A percentile compares a stretch with the other conserved stretches of the same genome.
Conservation (phyloP, 1,140 invertebrate species). For the Euura lappo region DNA sequence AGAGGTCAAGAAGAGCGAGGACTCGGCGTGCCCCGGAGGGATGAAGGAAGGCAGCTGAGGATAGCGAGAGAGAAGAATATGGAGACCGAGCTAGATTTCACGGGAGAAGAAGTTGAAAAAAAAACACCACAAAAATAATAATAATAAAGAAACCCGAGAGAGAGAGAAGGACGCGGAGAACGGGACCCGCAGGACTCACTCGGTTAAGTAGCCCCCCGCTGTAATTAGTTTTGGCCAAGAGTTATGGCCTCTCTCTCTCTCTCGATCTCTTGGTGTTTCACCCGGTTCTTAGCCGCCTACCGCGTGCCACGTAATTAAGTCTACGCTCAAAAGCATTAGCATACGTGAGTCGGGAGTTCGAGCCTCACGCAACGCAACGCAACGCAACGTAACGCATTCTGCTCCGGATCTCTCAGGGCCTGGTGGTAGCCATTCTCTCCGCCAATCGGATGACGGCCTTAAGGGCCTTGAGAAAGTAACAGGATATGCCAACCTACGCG, state of each 20-base stretch:
- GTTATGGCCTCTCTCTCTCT: slow-evolving; percentile 29
- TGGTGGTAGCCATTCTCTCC: background rate
- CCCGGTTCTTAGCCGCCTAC: background rate
- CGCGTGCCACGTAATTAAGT: background rate
- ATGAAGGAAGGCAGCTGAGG: background rate
- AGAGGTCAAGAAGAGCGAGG: background rate
- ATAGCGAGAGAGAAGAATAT: background rate
- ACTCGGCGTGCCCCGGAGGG: background rate
- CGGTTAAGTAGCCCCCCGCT: slow-evolving; percentile 38
- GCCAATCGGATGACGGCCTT: too few relatives aligned
- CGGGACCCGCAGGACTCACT: slow-evolving; percentile 5
- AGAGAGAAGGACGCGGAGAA: background rate
- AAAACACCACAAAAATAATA: background rate
- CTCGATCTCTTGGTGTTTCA: background rate
- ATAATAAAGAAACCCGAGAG: background rate
- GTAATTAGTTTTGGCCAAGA: slow-evolving; percentile 49
- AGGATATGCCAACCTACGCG: background rate
- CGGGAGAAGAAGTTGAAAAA: background rate
- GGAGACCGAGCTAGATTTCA: background rate
- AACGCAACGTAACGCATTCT: background rate
- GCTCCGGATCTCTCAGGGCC: too few relatives aligned
- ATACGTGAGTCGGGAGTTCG: background rate
- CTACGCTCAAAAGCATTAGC: background rate
- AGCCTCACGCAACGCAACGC: background rate
- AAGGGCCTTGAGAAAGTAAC: background rate